Conservation (phyloP, 2,888 invertebrate species). For the Anodontia alba region DNA sequence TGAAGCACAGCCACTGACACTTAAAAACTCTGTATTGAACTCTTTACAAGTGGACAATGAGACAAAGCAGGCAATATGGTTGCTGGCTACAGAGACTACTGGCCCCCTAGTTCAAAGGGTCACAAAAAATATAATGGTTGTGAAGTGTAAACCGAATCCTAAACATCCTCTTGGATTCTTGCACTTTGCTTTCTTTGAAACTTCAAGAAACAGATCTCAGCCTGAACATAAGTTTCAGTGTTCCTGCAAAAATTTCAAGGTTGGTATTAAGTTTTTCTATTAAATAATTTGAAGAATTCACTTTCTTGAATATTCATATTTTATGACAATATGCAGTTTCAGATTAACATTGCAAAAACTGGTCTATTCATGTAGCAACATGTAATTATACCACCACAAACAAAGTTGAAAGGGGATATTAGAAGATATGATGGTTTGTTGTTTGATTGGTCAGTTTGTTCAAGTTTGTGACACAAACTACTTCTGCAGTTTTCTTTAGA, state of each 20-base stretch:
- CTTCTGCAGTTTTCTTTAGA: no score
- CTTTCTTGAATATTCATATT: no score
- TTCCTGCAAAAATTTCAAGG: conserved; percentile 87
- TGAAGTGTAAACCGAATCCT: conserved; percentile 89
- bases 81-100: conserved; percentile 87
- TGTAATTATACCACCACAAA: no score
- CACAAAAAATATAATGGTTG: conserved; percentile 90
- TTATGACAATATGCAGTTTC: no score
- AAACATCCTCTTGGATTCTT: conserved; percentile 90
- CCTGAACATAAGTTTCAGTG: conserved; percentile 87
- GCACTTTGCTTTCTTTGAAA: conserved; percentile 88
- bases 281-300: no score
- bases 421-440: no score
- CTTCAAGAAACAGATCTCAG: conserved; percentile 74
- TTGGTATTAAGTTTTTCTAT: no score
- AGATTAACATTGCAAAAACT: no score
- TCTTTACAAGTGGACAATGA: conserved; percentile 88
- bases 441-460: no score
- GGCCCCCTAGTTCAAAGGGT: conserved; percentile 90
- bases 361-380: no score
- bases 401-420: no score
- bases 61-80: conserved; percentile 88
- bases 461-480: no score
- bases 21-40: conserved; percentile 88
- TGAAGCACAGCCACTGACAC: conserved; percentile 88